Base-by-base conservation (phyloP, 2,113 vertebrate genomes). In the Festucalex cinctus region DNA sequence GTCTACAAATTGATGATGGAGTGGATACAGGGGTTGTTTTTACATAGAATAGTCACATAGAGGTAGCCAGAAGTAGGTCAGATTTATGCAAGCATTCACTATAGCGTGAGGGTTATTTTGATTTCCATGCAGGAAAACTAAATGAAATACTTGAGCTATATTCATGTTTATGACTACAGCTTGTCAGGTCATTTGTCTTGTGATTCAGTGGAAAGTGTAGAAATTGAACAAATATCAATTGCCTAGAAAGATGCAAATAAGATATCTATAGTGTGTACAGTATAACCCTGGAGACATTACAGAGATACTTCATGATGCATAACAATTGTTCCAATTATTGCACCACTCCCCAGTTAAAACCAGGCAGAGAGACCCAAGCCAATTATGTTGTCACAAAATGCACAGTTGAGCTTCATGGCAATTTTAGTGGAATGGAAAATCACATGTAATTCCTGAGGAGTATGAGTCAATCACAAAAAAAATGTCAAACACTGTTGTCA, bases 391-490 rank as follows among this genome's bases (percentile, higher is more conserved):
- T 51, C 49, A 54, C 22, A 54, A 54, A 54, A n/a, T 54, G 22
- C 51, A 46, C 43, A 26, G 22, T 24, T 54, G 22, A 13, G 22
- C 12, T 54, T 54, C 22, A 53, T 10, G 49, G 9, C 1, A 26
- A 22, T 54, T 14, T 54, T 54, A 13, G 51, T 54, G 51, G 22
- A 54, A 26, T 54, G 51, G 12, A 24, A 54, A 54, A 54, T 26
- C 12, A 1, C n/a, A 20, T 20, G 20, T 20, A 20, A 51, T n/a
- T n/a, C 48, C 48, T 51, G 48, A 22, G 5, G 5, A 51, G 20
- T n/a, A 51, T 51, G 48, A 51, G 20, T n/a, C n/a, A 51, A n/a
- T 51, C 48, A 51, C n/a, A n/a, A n/a, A 51, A n/a, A 51, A 51
- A n/a, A 51, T 51, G 48, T 20, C 20, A 51, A 51, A 51, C 22